Conservation (phyloP, 23 tunicate species). For the Halocynthia roretzi region DNA sequence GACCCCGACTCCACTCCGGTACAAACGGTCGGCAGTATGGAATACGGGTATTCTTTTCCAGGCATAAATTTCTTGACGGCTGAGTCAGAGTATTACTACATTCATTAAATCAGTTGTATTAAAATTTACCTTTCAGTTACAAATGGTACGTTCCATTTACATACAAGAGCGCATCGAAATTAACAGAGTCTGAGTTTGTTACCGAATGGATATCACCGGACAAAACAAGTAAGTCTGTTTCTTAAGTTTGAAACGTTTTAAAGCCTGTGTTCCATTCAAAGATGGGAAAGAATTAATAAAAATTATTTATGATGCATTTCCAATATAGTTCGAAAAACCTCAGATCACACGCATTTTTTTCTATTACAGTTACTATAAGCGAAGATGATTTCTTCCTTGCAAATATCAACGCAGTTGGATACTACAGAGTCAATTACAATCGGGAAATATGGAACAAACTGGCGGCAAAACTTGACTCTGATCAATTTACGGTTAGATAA, state of each 20-base stretch:
- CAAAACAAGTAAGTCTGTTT: conserved; percentile 1
- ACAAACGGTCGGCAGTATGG: conserved; percentile 46
- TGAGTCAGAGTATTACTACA: too few relatives aligned
- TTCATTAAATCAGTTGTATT: too few relatives aligned
- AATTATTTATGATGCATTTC: too few relatives aligned
- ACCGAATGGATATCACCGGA: conserved; percentile 33
- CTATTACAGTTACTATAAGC: conserved; percentile 19
- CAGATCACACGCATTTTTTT: background rate
- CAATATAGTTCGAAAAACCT: too few relatives aligned
- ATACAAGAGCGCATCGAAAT: conserved; percentile 31
- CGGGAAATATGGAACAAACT: conserved; percentile 34
- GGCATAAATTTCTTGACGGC: background rate
- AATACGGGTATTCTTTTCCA: conserved; percentile 35
- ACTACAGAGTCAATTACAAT: conserved; percentile 63
- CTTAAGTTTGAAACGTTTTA: background rate
- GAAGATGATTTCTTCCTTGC: conserved; percentile 43
- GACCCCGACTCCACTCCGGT: conserved; percentile 47
- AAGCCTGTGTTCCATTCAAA: too few relatives aligned
- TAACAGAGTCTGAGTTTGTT: background rate
- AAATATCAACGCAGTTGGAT: conserved; percentile 59
- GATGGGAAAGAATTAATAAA: too few relatives aligned
- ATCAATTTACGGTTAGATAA: conserved; percentile 11
- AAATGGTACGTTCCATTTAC: conserved; percentile 77
- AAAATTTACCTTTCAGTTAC: conserved; percentile 34
- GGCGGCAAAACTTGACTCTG: conserved; percentile 14